A percentile compares a stretch with the other conserved stretches of the same genome.
Evolutionary conservation across 2,113 vertebrate genomes (phyloP).

Genomic region (Neolamprologus fasciatus): DNA sequence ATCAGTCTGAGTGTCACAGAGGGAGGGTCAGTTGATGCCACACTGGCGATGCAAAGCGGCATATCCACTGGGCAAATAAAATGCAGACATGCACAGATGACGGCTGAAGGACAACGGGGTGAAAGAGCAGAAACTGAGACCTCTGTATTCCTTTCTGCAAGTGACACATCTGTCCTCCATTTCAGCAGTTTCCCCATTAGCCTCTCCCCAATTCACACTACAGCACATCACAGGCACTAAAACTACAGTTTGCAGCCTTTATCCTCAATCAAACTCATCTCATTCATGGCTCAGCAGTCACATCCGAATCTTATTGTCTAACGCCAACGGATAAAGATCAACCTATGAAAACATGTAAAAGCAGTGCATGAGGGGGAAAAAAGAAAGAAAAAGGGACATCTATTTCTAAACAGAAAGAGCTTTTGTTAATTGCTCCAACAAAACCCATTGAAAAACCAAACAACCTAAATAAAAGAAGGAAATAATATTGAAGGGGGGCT

Average conservation of each 20-base stretch:
- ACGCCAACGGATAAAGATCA: background rate
- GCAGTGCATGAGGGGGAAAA: background rate
- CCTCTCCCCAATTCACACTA: background rate
- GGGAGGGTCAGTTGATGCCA: slow-evolving; percentile 16
- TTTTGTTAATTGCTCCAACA: background rate
- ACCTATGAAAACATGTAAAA: background rate
- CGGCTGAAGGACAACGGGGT: slow-evolving; percentile 2
- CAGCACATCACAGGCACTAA: background rate
- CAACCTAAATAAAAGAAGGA: background rate
- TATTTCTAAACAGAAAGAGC: background rate
- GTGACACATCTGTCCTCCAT: slow-evolving; percentile 22
- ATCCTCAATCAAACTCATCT: background rate
- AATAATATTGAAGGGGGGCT: background rate
- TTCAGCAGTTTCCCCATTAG: background rate
- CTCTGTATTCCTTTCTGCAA: slow-evolving; percentile 23
- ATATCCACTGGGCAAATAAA: slow-evolving; percentile 33
- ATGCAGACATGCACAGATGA: background rate
- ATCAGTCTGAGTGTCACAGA: slow-evolving; percentile 17
- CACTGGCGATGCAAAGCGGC: slow-evolving; percentile 5
- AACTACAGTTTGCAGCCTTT: background rate
- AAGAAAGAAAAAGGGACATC: background rate
- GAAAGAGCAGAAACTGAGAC: slow-evolving; percentile 9
- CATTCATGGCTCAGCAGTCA: background rate
- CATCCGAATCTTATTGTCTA: background rate
- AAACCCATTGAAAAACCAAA: background rate